phyloP scores from a whole-genome alignment of 1,140 invertebrate genomes.

The Pseudomyrmex cubaensis region DNA sequence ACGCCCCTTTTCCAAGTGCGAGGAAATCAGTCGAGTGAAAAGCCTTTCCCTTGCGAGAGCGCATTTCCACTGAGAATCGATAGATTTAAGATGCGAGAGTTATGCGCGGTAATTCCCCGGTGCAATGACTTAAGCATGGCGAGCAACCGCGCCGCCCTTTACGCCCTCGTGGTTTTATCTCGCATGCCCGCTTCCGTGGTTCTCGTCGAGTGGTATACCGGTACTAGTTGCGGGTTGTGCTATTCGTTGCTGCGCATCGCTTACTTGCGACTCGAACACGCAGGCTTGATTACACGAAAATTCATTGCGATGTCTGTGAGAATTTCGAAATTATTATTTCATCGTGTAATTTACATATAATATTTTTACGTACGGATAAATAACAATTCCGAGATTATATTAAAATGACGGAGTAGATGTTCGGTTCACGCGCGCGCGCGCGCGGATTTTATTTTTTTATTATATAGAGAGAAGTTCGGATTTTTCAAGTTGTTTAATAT shows the following conservation, averaged over 20 bases:
- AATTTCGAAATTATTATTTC: neutral
- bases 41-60: conserved; percentile 40
- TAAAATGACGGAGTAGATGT: too few species aligned
- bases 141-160: conserved; percentile 41
- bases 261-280: neutral
- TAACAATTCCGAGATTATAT: too few species aligned
- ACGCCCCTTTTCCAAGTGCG: neutral
- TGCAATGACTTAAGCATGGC: conserved; percentile 38
- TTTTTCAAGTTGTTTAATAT: conserved; percentile 16
- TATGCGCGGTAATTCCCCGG: conserved; percentile 52
- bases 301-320: too few species aligned
- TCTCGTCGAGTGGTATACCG: neutral
- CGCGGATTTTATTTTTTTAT: neutral
- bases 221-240: neutral
- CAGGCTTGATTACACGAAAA: neutral
- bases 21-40: neutral
- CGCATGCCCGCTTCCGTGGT: neutral
- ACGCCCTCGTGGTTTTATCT: conserved; percentile 40
- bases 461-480: neutral
- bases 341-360: neutral
- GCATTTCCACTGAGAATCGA: conserved; percentile 57
- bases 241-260: conserved; percentile 26
- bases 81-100: conserved; percentile 70
- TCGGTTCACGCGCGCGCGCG: neutral
- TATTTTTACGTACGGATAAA: neutral